Evolutionary conservation across 1,140 invertebrate genomes (phyloP).

Genomic region (Adoxophyes honmai): DNA sequence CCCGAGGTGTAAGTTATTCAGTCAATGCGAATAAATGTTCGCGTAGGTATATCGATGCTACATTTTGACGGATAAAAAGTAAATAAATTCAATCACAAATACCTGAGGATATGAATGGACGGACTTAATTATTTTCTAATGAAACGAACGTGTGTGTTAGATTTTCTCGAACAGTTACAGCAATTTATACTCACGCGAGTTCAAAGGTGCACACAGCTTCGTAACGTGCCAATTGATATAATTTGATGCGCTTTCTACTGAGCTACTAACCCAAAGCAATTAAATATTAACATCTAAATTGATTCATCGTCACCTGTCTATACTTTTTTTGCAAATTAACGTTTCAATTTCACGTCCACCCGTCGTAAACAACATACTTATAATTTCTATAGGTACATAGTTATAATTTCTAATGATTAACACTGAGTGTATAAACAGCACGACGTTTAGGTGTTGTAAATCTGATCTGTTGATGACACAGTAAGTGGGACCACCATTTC

Average conservation of each 20-base stretch:
- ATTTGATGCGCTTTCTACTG: conserved; percentile 1
- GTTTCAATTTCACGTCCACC: no score
- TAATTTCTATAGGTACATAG: no score
- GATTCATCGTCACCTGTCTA: no score
- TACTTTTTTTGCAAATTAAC: background rate
- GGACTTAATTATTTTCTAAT: conserved; percentile 11
- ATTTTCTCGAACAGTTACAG: conserved; percentile 11
- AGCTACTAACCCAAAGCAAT: conserved; percentile 9
- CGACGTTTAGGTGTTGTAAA: no score
- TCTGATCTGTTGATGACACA: no score
- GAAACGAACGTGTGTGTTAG: conserved; percentile 2
- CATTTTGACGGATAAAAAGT: background rate
- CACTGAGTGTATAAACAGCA: no score
- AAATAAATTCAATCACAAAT: background rate
- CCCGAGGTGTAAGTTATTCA: conserved; percentile 16
- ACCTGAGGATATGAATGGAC: background rate
- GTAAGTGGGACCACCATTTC: no score
- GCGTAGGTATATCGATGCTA: no score
- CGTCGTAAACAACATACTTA: no score
- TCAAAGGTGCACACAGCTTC: conserved; percentile 4
- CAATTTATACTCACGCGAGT: conserved; percentile 10
- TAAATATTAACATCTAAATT: background rate
- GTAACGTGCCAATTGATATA: conserved; percentile 10
- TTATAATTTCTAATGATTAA: no score
- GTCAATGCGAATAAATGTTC: background rate